Conservation (phyloP, 2,797 vertebrate species). For the Myotis myotis region DNA sequence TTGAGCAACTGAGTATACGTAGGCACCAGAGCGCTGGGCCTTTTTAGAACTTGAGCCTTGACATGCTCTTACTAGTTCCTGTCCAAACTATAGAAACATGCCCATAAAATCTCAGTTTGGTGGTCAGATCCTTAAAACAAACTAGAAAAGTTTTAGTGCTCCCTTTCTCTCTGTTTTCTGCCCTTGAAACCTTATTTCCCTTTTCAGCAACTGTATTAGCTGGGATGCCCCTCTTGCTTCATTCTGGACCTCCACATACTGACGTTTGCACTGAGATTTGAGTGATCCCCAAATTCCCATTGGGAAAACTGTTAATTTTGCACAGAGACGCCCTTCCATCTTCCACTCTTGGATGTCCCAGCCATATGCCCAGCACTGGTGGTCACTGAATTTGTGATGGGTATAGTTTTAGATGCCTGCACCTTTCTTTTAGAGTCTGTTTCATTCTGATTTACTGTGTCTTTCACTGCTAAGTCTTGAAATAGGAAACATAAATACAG, state of each 20-base stretch:
- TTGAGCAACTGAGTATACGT: neutral
- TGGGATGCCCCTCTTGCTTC: neutral
- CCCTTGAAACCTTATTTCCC: neutral
- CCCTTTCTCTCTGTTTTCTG: neutral
- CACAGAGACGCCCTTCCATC: neutral
- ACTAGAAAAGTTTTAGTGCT: neutral
- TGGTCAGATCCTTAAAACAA: neutral
- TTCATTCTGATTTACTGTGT: neutral
- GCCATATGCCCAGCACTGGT: fast-evolving
- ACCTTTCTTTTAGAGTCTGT: neutral
- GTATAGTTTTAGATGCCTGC: neutral
- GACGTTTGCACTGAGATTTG: neutral
- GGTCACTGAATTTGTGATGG: neutral
- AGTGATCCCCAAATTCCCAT: neutral
- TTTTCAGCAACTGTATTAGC: neutral
- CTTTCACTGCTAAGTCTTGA: neutral
- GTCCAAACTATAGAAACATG: neutral
- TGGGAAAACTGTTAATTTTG: neutral
- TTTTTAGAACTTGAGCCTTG: neutral
- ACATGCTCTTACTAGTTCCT: neutral
- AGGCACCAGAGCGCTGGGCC: neutral
- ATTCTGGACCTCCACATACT: neutral
- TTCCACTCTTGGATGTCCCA: neutral
- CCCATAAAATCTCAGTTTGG: neutral
- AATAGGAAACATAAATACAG: neutral